A percentile compares a stretch with the other conserved stretches of the same genome.
Evolutionary conservation across 2,888 invertebrate genomes (phyloP).

Genomic region (Drepanosiphum platanoidis): DNA sequence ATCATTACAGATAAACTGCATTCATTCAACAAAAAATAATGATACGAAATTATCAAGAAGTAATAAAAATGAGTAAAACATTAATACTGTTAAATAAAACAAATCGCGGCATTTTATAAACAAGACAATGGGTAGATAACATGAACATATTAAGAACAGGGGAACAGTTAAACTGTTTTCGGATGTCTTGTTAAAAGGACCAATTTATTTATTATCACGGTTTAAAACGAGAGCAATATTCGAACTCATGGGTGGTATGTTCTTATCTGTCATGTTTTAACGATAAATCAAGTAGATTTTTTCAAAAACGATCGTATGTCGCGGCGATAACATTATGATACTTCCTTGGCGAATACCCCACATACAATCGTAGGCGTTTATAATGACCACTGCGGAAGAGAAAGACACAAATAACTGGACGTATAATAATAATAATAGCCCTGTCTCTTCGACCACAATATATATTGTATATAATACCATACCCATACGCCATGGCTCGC

Average conservation of each 20-base stretch:
- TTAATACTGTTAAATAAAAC: slow-evolving; percentile 1
- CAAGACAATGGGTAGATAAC: not conserved
- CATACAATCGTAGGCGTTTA: not conserved
- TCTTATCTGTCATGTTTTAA: slow-evolving; percentile 32
- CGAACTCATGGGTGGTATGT: not conserved
- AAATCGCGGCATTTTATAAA: not conserved
- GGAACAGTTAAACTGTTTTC: not conserved
- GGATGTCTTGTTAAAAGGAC: slow-evolving; percentile 18
- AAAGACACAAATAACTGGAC: slow-evolving; percentile 28
- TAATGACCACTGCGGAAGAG: slow-evolving; percentile 29
- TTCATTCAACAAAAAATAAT: not conserved
- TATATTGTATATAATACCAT: too few relatives aligned
- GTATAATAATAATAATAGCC: not conserved
- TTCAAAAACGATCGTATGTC: not conserved
- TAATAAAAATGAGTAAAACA: slow-evolving; percentile 12
- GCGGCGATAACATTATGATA: not conserved
- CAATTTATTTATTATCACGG: not conserved
- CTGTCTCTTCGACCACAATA: not conserved
- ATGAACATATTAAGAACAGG: too few relatives aligned
- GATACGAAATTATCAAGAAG: not conserved
- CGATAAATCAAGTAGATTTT: not conserved
- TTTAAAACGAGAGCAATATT: not conserved
- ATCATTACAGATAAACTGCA: not conserved
- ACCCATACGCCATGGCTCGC: not conserved
- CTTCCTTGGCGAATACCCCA: not conserved